Conservation (phyloP, 2,797 vertebrate genomes). For the Lophius americanus region DNA sequence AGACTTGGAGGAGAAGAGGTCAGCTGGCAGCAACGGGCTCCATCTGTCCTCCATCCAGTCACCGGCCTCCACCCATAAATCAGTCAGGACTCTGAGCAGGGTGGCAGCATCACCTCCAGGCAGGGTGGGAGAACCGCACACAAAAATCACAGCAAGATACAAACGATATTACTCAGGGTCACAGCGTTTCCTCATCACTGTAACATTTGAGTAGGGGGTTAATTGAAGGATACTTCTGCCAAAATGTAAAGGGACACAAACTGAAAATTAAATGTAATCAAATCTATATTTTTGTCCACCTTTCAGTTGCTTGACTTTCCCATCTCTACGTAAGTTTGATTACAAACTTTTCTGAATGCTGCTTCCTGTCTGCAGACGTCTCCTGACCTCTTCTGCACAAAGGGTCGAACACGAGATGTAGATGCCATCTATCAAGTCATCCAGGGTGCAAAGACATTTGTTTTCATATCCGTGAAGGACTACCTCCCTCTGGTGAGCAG, state of each 20-base stretch:
- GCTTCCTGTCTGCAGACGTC: slow-evolving; percentile 84
- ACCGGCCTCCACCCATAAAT: no score
- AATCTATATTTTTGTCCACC: neutral
- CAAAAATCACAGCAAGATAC: no score
- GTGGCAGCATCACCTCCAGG: no score
- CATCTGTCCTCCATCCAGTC: no score
- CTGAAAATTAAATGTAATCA: neutral
- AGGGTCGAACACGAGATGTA: slow-evolving; percentile 88
- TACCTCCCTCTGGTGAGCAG: slow-evolving; percentile 89
- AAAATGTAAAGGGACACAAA: neutral
- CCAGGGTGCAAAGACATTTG: slow-evolving; percentile 86
- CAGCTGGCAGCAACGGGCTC: no score
- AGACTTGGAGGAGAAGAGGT: no score
- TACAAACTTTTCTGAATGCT: neutral
- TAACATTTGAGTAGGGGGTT: neutral
- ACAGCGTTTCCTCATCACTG: neutral
- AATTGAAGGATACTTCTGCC: neutral
- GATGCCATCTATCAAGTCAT: slow-evolving; percentile 92
- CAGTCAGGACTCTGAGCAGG: no score
- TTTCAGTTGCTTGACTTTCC: neutral
- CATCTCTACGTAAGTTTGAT: neutral
- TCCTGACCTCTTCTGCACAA: slow-evolving; percentile 89
- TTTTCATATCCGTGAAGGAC: slow-evolving; percentile 91
- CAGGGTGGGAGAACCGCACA: no score
- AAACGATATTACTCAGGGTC: no score